Base-by-base conservation (phyloP, 2,797 vertebrate genomes). In the Sebastes variabilis region DNA sequence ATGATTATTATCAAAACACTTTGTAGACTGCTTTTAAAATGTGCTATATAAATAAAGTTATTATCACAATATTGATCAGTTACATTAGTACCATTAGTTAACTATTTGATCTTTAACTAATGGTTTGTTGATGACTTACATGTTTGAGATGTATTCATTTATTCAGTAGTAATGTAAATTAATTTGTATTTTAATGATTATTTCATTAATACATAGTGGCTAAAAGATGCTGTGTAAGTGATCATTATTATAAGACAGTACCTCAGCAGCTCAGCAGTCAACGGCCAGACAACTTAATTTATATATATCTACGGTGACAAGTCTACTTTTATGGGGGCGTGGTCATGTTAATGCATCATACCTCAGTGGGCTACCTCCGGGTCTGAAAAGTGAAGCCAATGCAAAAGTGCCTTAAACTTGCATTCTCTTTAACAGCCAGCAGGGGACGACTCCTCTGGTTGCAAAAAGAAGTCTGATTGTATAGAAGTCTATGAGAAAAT, bases 281-380 rank as follows among this genome's bases (percentile, higher is more conserved):
- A 12, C 3, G 1, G 8, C n/a, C 27, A 32, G 58, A 13, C 58
- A 25, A 55, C 14, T 12, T 59, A 2, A 46, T 34, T 24, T 24
- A 24, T 24, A 12, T 27, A 61, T 18, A 61, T 46, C 2, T 8
- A 69, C 11, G 1, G 4, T n/a, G 16, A 9, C 16, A 13, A 46
- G 61, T 16, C 8, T 32, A 46, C 16, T 20, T 49, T 52, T 36
- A 25, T 7, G 4, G 2, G 13, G n/a, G 3, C 4, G 9, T 18
- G 30, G 52, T 49, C 25, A 16, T 52, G 8, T 75, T 59, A 65
- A 1, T 49, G 30, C 11, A 9, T 68, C 18, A 36, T 5, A 60
- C 10, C 38, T 27, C 6, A n/a, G 62, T 25, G 22, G 6, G 14
- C 0, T 0, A 46, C 42, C 38, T 46, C 42, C 1, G 16, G 14